A percentile compares a stretch with the other conserved stretches of the same genome.
Evolutionary conservation across 1,140 invertebrate genomes (phyloP).

Genomic region (Habropoda laboriosa): DNA sequence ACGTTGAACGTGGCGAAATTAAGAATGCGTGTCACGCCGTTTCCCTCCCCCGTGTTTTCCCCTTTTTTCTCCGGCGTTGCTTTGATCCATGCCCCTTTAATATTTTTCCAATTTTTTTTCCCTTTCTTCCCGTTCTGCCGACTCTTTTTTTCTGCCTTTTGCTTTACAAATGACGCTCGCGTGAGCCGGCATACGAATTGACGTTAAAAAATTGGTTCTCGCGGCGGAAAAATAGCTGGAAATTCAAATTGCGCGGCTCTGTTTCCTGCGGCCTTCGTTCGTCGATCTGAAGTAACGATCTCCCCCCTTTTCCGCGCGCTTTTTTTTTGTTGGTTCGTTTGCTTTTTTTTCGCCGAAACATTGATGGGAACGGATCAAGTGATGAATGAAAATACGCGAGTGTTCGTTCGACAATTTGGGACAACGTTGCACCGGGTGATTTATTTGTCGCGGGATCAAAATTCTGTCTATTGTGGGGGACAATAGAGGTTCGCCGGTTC

Average conservation of each 20-base stretch:
- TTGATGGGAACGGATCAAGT: not conserved
- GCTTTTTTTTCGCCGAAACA: not conserved
- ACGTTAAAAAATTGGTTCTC: slow-evolving; percentile 17
- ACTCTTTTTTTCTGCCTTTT: not conserved
- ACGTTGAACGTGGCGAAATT: slow-evolving; percentile 7
- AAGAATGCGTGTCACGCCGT: slow-evolving; percentile 12
- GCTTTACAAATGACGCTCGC: not conserved
- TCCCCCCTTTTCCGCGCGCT: no score
- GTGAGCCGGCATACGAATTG: not conserved
- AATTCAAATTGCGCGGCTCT: not conserved
- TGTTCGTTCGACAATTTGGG: no score
- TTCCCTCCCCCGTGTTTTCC: not conserved
- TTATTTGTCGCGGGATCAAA: not conserved
- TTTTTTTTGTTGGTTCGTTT: not conserved
- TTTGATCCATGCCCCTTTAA: not conserved
- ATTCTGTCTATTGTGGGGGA: no score
- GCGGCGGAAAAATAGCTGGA: not conserved
- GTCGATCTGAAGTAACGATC: not conserved
- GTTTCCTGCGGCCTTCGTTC: not conserved
- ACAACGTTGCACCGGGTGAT: no score
- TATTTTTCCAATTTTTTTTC: not conserved
- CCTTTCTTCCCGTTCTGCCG: no score
- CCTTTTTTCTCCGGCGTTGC: not conserved
- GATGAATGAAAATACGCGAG: not conserved
- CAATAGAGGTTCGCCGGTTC: no score